Percentiles rank a stretch among this genome's conserved stretches.
These are phyloP conservation scores for Brachionus sp. DNA, from an alignment of 1,140 invertebrate genomes.

Conservation along the genomic window DNA sequence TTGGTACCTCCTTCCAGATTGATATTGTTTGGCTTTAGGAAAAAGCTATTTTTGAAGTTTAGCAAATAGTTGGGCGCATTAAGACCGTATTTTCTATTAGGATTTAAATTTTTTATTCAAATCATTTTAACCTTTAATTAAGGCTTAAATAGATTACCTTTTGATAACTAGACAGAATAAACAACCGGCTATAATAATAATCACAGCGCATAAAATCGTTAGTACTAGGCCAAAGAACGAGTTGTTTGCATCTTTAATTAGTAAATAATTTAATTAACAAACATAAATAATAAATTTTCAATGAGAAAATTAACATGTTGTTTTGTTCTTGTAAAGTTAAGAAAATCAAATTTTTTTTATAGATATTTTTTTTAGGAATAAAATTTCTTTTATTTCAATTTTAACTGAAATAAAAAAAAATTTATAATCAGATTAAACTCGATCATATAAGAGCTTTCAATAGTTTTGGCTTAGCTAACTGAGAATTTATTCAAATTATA, in stretches of 20 bases:
- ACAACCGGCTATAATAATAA: conserved; percentile 29
- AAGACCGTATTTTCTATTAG: conserved; percentile 41
- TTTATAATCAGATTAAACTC: neutral
- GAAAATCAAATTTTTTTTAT: no score
- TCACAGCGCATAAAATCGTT: conserved; percentile 36
- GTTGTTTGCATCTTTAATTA: conserved; percentile 4
- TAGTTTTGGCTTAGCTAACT: neutral
- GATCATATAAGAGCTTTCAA: neutral
- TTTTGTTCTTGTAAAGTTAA: neutral
- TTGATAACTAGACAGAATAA: conserved; percentile 43
- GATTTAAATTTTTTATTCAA: conserved; percentile 11
- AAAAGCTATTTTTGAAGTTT: conserved; percentile 43
- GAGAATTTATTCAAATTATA: neutral
- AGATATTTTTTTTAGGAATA: no score
- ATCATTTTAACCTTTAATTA: neutral
- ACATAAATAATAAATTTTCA: neutral
- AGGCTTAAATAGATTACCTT: neutral
- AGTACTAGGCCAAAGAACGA: conserved; percentile 29
- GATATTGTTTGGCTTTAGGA: conserved; percentile 13
- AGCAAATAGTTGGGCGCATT: conserved; percentile 22
- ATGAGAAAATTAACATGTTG: neutral
- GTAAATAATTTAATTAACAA: neutral
- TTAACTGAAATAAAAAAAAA: no score
- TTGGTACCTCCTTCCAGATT: neutral
- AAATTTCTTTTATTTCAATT: no score